Conservation (phyloP, 2,888 invertebrate species). For the Drosophila peninsularis region DNA sequence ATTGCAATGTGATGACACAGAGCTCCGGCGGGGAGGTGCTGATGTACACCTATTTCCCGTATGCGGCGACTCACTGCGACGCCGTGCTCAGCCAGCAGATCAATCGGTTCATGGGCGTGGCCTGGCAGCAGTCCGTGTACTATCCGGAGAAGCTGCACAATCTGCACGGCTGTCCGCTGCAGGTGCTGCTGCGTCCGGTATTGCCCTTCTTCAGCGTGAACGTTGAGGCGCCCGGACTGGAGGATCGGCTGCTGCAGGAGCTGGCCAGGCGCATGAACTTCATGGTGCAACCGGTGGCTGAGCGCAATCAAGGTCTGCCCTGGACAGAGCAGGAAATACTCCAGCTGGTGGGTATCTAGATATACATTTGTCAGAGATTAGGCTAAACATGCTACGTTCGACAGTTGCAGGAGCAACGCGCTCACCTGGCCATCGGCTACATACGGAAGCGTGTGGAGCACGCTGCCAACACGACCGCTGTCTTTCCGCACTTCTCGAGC, state of each 20-base stretch:
- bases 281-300: slow-evolving; percentile 36
- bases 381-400: neutral
- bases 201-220: slow-evolving; percentile 41
- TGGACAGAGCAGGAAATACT: slow-evolving; percentile 44
- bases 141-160: slow-evolving; percentile 72
- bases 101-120: slow-evolving; percentile 57
- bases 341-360: slow-evolving; percentile 25
- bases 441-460: slow-evolving; percentile 49
- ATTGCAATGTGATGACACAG: slow-evolving; percentile 74
- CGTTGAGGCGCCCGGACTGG: slow-evolving; percentile 49
- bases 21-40: slow-evolving; percentile 56
- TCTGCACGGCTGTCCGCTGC: slow-evolving; percentile 59
- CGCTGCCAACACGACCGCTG: slow-evolving; percentile 49
- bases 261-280: slow-evolving; percentile 67
- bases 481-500: slow-evolving; percentile 62
- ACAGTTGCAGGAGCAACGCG: slow-evolving; percentile 45
- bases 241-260: slow-evolving; percentile 55
- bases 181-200: slow-evolving; percentile 40
- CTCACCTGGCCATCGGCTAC: slow-evolving; percentile 68
- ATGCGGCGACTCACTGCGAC: slow-evolving; percentile 51
- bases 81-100: slow-evolving; percentile 43
- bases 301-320: slow-evolving; percentile 6
- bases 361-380: neutral
- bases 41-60: slow-evolving; percentile 74
- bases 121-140: slow-evolving; percentile 49